Evolutionary conservation across 2,888 invertebrate genomes (phyloP), one percentile per base, ranked within the genome.

Genomic region (Acanthopleura granulata): DNA sequence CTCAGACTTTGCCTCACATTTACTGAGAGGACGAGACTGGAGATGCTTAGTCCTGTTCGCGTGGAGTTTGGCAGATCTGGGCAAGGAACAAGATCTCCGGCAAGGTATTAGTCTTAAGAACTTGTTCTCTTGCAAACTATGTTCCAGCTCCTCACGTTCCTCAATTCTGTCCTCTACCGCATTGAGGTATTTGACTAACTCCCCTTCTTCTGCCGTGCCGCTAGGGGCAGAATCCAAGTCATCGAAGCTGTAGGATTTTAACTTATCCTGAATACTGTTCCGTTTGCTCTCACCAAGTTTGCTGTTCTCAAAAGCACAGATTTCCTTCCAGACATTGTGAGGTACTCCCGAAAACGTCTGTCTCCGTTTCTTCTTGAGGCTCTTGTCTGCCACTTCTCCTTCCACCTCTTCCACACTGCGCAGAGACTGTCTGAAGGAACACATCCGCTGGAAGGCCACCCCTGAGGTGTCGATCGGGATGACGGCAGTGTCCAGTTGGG

Each of bases 401-500:
- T 74, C 61, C 40, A 72, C 62, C 30, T 72, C 50, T 57, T 82
- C 82, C 40, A 81, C 79, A 25, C 77, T 75, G 22, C 83, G 80
- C 30, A 97, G 93, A 62, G 97, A 97, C 89, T 95, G 94, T 81
- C 97, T 93, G 80, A 95, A 94, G 86, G 93, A 93, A 86, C 95
- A 95, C 96, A 97, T 96, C 83, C 97, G 93, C 88, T 95, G 94
- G 93, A 97, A 97, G 90, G 94, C 94, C 87, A 93, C 93, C 74
- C 97, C 97, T 79, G 96, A 95, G 74, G 95, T 94, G 91, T 98
- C 97, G 86, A 98, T 96, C 78, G 95, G 94, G 78, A 98, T 95
- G 80, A 97, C 91, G 92, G 96, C 94, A 81, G 96, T 95, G 74
- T 95, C 95, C 57, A 76, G 72, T 27, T 82, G 79, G 66, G 80